phyloP scores from a whole-genome alignment of 2,113 vertebrate genomes.

The Heterotis niloticus region DNA sequence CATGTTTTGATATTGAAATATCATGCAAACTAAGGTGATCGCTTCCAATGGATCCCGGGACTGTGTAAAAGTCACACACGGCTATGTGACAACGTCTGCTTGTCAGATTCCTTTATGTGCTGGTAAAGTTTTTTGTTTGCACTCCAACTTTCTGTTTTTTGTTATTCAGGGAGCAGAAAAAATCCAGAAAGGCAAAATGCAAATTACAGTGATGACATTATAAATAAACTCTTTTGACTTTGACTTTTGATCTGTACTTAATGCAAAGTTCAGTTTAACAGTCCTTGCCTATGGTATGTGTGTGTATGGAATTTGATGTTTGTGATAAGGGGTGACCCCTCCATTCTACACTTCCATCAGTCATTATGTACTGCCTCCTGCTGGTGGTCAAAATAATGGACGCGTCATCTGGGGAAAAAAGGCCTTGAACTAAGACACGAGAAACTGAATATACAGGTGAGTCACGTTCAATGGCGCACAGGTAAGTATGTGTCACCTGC shows the following conservation, averaged over 20 bases:
- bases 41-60: conserved; percentile 1
- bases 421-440: too few relatives aligned
- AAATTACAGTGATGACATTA: not conserved
- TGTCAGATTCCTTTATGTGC: not conserved
- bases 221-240: too few relatives aligned
- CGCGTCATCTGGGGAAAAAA: too few relatives aligned
- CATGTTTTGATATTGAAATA: conserved; percentile 19
- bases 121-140: not conserved
- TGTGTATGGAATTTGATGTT: conserved; percentile 19
- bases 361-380: too few relatives aligned
- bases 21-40: conserved; percentile 1
- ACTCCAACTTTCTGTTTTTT: not conserved
- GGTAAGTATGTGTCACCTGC: too few relatives aligned
- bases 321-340: too few relatives aligned
- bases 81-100: not conserved
- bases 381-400: too few relatives aligned
- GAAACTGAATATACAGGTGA: too few relatives aligned
- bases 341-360: too few relatives aligned
- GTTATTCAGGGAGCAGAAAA: not conserved
- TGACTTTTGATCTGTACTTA: not conserved
- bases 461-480: too few relatives aligned
- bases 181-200: not conserved
- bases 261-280: not conserved
- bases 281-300: not conserved
- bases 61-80: not conserved